These are phyloP conservation scores for Seladonia tumulorum DNA, from an alignment of 2,888 invertebrate genomes.

Conservation along the genomic window DNA sequence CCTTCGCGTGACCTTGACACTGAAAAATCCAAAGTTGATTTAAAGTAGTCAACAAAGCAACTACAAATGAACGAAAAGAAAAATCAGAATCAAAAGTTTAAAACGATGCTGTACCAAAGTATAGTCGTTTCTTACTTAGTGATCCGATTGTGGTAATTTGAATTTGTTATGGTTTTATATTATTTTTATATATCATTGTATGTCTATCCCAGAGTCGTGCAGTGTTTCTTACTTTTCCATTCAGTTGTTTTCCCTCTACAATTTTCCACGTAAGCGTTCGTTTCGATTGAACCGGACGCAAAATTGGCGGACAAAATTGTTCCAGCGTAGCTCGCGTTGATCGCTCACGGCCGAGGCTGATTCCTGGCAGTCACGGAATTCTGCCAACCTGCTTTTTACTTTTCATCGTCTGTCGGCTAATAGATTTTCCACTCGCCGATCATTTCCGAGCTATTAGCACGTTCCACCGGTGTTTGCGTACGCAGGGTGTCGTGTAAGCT, in stretches of 20 bases:
- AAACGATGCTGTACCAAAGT: no score
- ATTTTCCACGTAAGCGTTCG: neutral
- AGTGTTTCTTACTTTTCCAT: no score
- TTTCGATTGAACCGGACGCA: neutral
- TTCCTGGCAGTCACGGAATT: slow-evolving; percentile 2
- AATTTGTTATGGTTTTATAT: no score
- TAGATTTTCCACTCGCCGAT: slow-evolving; percentile 14
- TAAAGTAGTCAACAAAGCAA: no score
- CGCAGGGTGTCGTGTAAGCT: neutral
- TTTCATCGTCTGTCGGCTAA: slow-evolving; percentile 5
- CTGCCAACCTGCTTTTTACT: slow-evolving; percentile 4
- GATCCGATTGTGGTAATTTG: no score
- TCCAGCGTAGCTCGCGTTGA: neutral
- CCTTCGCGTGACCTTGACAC: neutral
- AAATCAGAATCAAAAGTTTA: no score
- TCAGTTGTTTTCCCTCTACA: no score
- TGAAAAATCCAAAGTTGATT: neutral
- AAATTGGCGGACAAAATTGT: neutral
- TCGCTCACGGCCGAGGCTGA: neutral
- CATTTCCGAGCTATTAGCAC: slow-evolving; percentile 10
- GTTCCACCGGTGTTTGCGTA: neutral
- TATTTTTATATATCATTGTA: no score
- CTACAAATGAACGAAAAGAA: no score
- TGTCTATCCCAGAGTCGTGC: no score
- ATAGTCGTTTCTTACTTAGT: no score